Evolutionary conservation across 2,888 invertebrate species (phyloP).

Genomic region (Venustoraphidia nigricollis): DNA sequence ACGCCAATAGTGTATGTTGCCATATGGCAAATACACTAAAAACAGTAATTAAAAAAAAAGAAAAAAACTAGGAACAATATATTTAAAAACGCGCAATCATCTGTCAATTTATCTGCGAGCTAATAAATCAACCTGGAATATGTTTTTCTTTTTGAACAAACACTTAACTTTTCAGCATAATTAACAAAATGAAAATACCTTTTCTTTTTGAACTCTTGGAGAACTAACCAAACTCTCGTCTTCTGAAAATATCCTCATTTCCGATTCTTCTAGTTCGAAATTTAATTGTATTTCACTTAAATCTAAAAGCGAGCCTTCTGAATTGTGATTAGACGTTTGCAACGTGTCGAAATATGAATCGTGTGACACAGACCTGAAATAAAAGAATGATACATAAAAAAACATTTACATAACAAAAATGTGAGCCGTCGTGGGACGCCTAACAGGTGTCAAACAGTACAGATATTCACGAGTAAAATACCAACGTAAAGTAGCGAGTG

Average conservation of each 20-base stretch:
- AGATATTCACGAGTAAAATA: no score
- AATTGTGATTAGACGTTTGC: constrained; percentile 36
- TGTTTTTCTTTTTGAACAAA: constrained; percentile 17
- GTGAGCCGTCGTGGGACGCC: no score
- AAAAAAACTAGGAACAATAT: neutral
- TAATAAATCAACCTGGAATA: constrained; percentile 6
- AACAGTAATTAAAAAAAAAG: constrained; percentile 2
- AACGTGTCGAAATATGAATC: constrained; percentile 84
- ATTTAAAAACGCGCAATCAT: no score
- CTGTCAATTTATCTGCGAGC: no score
- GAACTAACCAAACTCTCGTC: constrained; percentile 56
- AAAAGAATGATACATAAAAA: neutral
- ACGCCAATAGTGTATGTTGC: no score
- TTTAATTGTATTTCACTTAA: constrained; percentile 72
- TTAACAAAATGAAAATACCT: constrained; percentile 16
- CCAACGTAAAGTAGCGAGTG: no score
- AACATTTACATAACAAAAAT: no score
- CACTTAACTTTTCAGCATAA: no score
- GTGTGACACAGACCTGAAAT: constrained; percentile 63
- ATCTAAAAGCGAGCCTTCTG: constrained; percentile 38
- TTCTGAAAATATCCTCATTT: constrained; percentile 79
- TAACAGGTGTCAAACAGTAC: no score
- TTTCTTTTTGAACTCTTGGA: constrained; percentile 31
- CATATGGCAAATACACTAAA: no score
- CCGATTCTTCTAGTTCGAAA: constrained; percentile 70